Base-by-base conservation (phyloP, 2,797 vertebrate species). In the Scyliorhinus canicula region DNA sequence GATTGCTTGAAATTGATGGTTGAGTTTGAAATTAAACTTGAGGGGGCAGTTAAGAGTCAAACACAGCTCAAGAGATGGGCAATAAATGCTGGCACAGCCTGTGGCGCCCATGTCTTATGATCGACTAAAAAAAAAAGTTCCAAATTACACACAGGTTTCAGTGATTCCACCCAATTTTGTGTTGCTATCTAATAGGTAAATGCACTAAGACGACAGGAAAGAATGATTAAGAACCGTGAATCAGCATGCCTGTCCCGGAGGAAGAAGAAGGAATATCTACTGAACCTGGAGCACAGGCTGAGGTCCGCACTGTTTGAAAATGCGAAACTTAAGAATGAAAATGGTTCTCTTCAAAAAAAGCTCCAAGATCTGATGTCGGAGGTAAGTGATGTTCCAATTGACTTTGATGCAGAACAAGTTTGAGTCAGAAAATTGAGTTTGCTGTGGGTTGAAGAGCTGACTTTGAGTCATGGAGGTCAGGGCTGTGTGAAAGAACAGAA, bases 191-290 rank as follows among this genome's bases (percentile, higher is more conserved):
- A 79, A 52, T 95, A 99, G 99, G 96, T 98, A 11, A 98, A 97
- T 44, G 95, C 98, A n/a, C 97, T 98, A 82, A 98, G 98, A 96
- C 97, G 98, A 95, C 99, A 99, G 95, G 98, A 99, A 95, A 98
- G 99, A 60, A 98, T 99, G 98, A 99, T 99, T 95, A 99, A 99
- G 97, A 99, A 99, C 96, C 97, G 99, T 0, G 99, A 99, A 97
- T 99, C 99, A 0, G 99, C 99, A 0, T 99, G 98, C 67, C 97
- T 98, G 95, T 99, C 99, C 0, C 98, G 99, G 79, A 99, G 98
- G 96, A 99, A 99, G 96, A 99, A 99, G 96, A 99, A 99, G 91
- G 99, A 99, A 95, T 99, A 99, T 95, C 97, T 99, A 97, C 96
- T 98, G 65, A 97, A 98, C 0, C 96, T 99, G 95, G 99, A 99